These are phyloP conservation scores for Synchiropus splendidus DNA, from an alignment of 2,113 vertebrate species.

Conservation along the genomic window DNA sequence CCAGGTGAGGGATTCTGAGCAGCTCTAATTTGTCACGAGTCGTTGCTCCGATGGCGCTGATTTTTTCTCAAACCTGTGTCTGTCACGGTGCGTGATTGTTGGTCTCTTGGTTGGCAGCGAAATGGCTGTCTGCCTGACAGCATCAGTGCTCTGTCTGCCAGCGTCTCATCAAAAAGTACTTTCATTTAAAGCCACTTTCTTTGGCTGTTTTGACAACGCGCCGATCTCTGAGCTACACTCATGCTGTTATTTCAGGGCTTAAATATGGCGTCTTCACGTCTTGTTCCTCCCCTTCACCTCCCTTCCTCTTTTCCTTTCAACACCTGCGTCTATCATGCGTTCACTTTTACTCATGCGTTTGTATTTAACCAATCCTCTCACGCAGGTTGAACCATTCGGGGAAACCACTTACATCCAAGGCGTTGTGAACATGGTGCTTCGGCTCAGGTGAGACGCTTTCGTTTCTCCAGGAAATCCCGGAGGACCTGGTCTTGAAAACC, in stretches of 20 bases:
- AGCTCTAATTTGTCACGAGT: conserved; percentile 55
- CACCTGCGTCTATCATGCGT: no score
- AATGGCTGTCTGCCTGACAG: conserved; percentile 36
- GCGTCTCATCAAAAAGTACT: conserved; percentile 27
- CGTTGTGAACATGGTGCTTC: conserved; percentile 90
- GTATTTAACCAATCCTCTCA: conserved; percentile 19
- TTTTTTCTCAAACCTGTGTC: not conserved
- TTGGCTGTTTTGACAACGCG: no score
- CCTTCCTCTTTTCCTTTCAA: conserved; percentile 11
- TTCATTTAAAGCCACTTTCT: conserved; percentile 38
- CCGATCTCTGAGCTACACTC: no score
- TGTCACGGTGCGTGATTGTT: conserved; percentile 1
- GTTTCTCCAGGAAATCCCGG: not conserved
- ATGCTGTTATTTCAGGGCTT: no score
- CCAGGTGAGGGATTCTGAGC: conserved; percentile 63
- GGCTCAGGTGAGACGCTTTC: conserved; percentile 79
- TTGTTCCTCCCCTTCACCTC: conserved; percentile 23
- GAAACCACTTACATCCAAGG: conserved; percentile 67
- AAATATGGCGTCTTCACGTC: not conserved
- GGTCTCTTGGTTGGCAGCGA: conserved; percentile 42
- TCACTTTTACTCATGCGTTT: no score
- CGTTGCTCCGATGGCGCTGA: conserved; percentile 17
- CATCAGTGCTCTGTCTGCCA: conserved; percentile 20
- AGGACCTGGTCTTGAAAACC: not conserved
- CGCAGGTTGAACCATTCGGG: conserved; percentile 75